phyloP scores from a whole-genome alignment of 1,140 invertebrate species.

The Microplitis demolitor region DNA sequence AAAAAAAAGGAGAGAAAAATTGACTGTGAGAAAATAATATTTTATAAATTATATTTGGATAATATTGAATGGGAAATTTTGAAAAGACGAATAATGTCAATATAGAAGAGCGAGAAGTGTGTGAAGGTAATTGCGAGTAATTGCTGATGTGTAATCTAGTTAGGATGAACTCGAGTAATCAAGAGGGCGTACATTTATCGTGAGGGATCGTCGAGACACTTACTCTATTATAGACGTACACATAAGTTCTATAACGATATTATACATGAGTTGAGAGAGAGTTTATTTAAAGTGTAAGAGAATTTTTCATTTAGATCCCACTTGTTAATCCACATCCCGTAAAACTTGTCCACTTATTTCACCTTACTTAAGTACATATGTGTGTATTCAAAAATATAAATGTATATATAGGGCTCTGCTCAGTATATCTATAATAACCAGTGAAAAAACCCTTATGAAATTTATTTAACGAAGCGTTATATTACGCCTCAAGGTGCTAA shows the following conservation, averaged over 20 bases:
- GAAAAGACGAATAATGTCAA: background rate
- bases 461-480: conserved; percentile 13
- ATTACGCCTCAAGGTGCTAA: conserved; percentile 38
- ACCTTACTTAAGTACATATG: background rate
- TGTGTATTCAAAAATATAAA: too few relatives aligned
- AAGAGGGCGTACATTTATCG: conserved; percentile 45
- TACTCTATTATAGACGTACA: too few relatives aligned
- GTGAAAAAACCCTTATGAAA: background rate
- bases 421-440: background rate
- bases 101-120: background rate
- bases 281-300: background rate
- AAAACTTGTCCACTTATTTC: conserved; percentile 29
- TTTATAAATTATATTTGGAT: background rate
- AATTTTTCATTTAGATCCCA: conserved; percentile 14
- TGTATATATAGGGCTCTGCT: too few relatives aligned
- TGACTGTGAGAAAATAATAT: background rate
- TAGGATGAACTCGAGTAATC: conserved; percentile 49
- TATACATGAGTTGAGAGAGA: background rate
- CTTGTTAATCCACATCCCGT: conserved; percentile 46
- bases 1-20: too few relatives aligned
- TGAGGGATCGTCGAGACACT: too few relatives aligned
- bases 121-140: conserved; percentile 39
- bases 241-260: background rate
- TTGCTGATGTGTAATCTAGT: conserved; percentile 45
- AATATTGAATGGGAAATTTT: background rate